phyloP scores from a whole-genome alignment of 2,113 vertebrate species.

The Prietella phreatophila region DNA sequence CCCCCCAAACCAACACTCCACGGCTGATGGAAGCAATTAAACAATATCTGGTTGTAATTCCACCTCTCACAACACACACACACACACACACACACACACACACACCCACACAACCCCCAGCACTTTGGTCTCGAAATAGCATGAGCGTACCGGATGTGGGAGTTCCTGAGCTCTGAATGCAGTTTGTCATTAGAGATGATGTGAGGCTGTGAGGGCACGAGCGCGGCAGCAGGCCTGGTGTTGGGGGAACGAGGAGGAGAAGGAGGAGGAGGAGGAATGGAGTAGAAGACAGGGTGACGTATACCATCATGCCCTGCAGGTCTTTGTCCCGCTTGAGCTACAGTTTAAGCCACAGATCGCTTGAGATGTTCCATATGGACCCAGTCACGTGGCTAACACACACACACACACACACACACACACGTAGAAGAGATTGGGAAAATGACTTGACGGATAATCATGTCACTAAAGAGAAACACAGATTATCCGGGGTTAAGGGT shows the following conservation, averaged over 20 bases:
- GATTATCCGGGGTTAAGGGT: not conserved
- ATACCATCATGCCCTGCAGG: not conserved
- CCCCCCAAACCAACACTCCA: slow-evolving; percentile 52
- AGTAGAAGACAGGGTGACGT: not conserved
- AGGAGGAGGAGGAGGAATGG: not conserved
- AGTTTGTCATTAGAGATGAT: slow-evolving; percentile 67
- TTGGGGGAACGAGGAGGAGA: not conserved
- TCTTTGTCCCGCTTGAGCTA: slow-evolving; percentile 6
- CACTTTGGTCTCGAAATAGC: slow-evolving; percentile 63
- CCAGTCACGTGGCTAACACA: not conserved
- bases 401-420: not conserved
- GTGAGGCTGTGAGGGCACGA: slow-evolving; percentile 57
- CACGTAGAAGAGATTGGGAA: not conserved
- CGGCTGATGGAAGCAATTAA: slow-evolving; percentile 74
- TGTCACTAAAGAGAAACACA: not conserved
- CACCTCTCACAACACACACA: slow-evolving; percentile 53
- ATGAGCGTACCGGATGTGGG: slow-evolving; percentile 60
- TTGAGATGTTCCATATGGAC: slow-evolving; percentile 42
- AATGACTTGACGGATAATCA: not conserved
- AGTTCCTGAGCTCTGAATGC: slow-evolving; percentile 66
- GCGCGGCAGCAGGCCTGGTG: slow-evolving; percentile 53
- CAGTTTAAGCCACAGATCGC: slow-evolving; percentile 10
- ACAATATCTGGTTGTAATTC: slow-evolving; percentile 70
- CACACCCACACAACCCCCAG: not conserved
- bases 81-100: slow-evolving; percentile 26